phyloP scores from a whole-genome alignment of 1,140 invertebrate genomes.

The Ruditapes philippinarum region DNA sequence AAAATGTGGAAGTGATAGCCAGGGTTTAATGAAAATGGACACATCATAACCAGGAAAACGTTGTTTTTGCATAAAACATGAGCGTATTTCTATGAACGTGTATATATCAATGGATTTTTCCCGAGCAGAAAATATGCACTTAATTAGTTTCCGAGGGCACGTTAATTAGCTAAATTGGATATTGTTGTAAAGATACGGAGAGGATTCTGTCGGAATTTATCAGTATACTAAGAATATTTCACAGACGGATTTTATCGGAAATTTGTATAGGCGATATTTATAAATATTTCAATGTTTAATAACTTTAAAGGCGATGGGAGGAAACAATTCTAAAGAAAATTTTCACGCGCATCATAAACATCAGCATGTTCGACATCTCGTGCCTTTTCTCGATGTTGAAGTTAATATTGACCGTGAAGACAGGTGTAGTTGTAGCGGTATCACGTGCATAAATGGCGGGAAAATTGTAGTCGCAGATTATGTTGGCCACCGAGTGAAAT shows the following conservation, averaged over 20 bases:
- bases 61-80: neutral
- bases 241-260: neutral
- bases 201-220: neutral
- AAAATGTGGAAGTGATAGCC: neutral
- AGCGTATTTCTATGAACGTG: neutral
- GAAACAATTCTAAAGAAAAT: slow-evolving; percentile 21
- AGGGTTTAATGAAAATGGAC: neutral
- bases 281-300: too few relatives aligned
- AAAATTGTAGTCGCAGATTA: slow-evolving; percentile 53
- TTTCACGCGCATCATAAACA: neutral
- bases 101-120: neutral
- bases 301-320: slow-evolving; percentile 21
- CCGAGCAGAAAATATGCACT: neutral
- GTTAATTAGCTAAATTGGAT: neutral
- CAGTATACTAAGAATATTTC: neutral
- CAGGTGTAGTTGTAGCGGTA: slow-evolving; percentile 54
- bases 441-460: slow-evolving; percentile 56
- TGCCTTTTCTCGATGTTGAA: slow-evolving; percentile 59
- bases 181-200: neutral
- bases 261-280: neutral
- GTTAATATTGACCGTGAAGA: slow-evolving; percentile 48
- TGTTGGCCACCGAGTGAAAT: slow-evolving; percentile 48
- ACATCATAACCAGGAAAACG: neutral
- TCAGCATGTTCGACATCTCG: neutral
- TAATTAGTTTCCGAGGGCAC: neutral